Conservation (phyloP, 2,113 vertebrate genomes). For the Glareola pratincola region DNA sequence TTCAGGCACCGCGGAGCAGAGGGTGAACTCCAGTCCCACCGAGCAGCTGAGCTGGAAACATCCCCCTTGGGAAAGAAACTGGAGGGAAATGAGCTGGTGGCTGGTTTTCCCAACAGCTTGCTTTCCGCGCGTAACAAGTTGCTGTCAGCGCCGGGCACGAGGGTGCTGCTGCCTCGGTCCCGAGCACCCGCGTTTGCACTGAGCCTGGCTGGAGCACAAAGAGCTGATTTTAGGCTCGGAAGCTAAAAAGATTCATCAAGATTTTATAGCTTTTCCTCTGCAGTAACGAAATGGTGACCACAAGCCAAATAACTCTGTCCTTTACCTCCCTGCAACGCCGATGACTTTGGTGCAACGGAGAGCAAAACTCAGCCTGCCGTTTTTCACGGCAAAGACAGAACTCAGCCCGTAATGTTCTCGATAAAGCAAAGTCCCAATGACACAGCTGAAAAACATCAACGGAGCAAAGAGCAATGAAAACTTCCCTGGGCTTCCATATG, state of each 20-base stretch:
- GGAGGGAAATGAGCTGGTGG: neutral
- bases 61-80: neutral
- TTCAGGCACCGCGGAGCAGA: neutral
- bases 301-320: constrained; percentile 19
- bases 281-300: neutral
- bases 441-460: constrained; percentile 58
- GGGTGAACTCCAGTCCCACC: neutral
- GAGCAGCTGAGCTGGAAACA: neutral
- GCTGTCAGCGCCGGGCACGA: neutral
- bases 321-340: neutral
- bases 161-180: neutral
- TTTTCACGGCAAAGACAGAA: constrained; percentile 20
- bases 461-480: constrained; percentile 42
- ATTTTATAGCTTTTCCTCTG: constrained; percentile 28
- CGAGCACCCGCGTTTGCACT: neutral
- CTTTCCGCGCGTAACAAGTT: neutral
- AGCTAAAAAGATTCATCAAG: neutral
- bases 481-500: constrained; percentile 58
- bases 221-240: neutral
- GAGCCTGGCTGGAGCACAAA: neutral
- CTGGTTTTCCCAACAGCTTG: neutral
- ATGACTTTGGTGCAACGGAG: constrained; percentile 7
- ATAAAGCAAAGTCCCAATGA: constrained; percentile 34
- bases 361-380: neutral
- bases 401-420: neutral